phyloP scores from a whole-genome alignment of 2,797 vertebrate genomes.

The Protonibea diacanthus region DNA sequence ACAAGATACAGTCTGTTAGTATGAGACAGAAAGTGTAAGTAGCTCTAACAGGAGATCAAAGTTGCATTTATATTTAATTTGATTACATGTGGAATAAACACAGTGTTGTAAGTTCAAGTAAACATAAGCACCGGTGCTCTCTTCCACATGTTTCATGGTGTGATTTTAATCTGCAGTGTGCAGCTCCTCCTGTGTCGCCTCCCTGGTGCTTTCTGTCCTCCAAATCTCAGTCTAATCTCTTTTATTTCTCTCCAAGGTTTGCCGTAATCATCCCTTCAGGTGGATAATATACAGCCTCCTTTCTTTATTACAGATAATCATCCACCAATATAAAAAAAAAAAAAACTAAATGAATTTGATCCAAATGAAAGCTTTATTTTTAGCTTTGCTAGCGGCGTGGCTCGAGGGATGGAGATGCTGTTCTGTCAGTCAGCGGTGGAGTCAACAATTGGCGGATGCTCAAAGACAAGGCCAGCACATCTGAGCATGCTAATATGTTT shows the following conservation, averaged over 20 bases:
- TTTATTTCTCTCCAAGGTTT: constrained; percentile 67
- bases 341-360: constrained; percentile 61
- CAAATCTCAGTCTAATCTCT: constrained; percentile 64
- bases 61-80: background rate
- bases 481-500: background rate
- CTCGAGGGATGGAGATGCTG: constrained; percentile 11
- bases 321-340: constrained; percentile 58
- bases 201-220: constrained; percentile 30
- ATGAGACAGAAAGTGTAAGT: constrained; percentile 2
- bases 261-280: constrained; percentile 46
- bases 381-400: constrained; percentile 16
- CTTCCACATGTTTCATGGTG: constrained; percentile 17
- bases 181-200: constrained; percentile 25
- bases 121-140: background rate
- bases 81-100: background rate
- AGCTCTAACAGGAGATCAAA: background rate
- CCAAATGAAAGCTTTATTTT: constrained; percentile 59
- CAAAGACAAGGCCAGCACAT: background rate
- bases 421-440: constrained; percentile 12
- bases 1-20: constrained; percentile 1
- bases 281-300: constrained; percentile 41
- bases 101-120: background rate
- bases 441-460: constrained; percentile 1
- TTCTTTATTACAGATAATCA: constrained; percentile 58
- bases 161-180: constrained; percentile 23